Percentiles rank a stretch among this genome's conserved stretches.
These are phyloP conservation scores for Dynastes grantii DNA, from an alignment of 2,888 invertebrate species.

Conservation along the genomic window DNA sequence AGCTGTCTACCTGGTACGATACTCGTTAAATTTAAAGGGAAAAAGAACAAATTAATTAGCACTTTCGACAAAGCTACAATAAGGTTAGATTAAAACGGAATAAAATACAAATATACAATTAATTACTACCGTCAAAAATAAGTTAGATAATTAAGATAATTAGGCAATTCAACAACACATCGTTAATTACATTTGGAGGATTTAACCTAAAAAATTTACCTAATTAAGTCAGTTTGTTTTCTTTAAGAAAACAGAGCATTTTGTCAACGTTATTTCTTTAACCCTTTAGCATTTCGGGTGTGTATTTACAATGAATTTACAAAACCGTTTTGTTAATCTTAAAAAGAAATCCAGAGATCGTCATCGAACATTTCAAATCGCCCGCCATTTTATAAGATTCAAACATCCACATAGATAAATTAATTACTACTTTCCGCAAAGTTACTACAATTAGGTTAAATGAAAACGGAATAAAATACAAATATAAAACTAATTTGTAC, in stretches of 20 bases:
- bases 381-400: too few species aligned
- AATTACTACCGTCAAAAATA: not conserved
- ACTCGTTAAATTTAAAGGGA: not conserved
- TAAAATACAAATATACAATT: slow-evolving; percentile 7
- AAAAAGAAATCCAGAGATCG: not conserved
- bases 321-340: too few species aligned
- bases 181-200: not conserved
- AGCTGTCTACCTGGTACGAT: too few species aligned
- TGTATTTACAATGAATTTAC: too few species aligned
- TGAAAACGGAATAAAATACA: not conserved
- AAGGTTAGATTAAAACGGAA: not conserved
- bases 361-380: too few species aligned
- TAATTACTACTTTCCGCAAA: not conserved
- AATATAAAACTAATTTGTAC: not conserved
- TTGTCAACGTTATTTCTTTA: too few species aligned
- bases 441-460: not conserved
- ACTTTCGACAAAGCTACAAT: slow-evolving; percentile 7
- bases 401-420: not conserved
- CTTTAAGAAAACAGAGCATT: too few species aligned
- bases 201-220: not conserved
- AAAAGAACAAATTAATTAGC: slow-evolving; percentile 3
- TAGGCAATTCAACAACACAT: not conserved
- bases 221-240: not conserved
- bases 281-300: too few species aligned
- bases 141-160: not conserved